These are phyloP conservation scores for Tamias sibiricus DNA, from an alignment of 2,113 vertebrate genomes.

Conservation along the genomic window DNA sequence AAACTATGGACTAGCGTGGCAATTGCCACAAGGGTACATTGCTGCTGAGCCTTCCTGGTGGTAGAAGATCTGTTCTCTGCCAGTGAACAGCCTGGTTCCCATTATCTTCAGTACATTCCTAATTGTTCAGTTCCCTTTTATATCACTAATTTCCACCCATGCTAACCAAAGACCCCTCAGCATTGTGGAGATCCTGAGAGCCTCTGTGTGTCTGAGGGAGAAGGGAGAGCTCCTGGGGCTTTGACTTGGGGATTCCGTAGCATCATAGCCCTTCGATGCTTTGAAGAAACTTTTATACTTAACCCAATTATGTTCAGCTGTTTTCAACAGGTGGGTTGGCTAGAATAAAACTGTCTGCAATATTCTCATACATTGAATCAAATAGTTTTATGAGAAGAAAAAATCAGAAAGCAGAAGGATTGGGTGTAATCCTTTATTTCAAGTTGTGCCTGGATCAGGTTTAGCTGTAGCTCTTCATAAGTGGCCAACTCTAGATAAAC, in stretches of 20 bases:
- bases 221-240: neutral
- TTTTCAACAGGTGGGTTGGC: neutral
- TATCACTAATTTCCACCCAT: neutral
- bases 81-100: neutral
- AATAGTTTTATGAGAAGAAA: neutral
- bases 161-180: neutral
- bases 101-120: neutral
- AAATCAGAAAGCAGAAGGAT: neutral
- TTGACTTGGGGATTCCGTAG: neutral
- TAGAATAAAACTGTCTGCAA: neutral
- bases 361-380: neutral
- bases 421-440: neutral
- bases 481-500: neutral
- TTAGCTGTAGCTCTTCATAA: neutral
- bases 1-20: neutral
- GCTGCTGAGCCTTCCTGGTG: neutral
- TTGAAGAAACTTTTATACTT: neutral
- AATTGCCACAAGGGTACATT: neutral
- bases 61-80: neutral
- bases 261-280: neutral
- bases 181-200: neutral
- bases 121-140: neutral
- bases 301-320: neutral
- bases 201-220: neutral
- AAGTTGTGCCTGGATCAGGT: neutral